Evolutionary conservation across 2,888 invertebrate species (phyloP), one percentile per base, ranked within the genome.

Genomic region (Eucera pruinosa): DNA sequence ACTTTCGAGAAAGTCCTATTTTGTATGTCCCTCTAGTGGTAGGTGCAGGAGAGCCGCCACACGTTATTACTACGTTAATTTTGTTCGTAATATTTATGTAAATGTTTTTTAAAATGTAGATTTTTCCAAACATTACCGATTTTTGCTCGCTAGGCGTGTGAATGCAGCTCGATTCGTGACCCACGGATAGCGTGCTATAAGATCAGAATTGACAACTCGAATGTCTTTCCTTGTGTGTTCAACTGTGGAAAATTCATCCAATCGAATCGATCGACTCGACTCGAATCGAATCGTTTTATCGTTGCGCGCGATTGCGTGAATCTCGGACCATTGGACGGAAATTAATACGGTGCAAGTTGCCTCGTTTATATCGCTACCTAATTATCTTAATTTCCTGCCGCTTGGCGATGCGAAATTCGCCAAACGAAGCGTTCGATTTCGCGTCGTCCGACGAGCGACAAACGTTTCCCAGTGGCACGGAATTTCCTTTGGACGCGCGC

Each of bases 381-480:
- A 65, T 69, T 69, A 64, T 52, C 65, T 52, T 52, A 52, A 69
- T 69, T 52, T 69, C 65, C 68, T 33, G 47, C 6, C 20, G 20
- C 18, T 27, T 39, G 48, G 33, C 43, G 25, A 33, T 18, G 23
- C 65, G 18, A 64, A 55, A 43, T 54, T 54, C 33, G 9, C 11
- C 45, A 11, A 18, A 50, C 1, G 25, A 18, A 39, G 39, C 25
- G n/a, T 7, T 36, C 50, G 11, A 36, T 25, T 20, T 18, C 18
- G 13, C 13, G 6, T 0, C 2, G 15, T n/a, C 3, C 6, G 41
- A 43, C 43, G 9, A 18, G 1, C 7, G 43, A 43, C 18, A 9
- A 30, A 25, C 33, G 48, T 39, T 62, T 7, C n/a, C 0, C 20
- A 7, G 2, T n/a, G n/a, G n/a, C n/a, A n/a, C n/a, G n/a, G n/a